These are phyloP conservation scores for Drosophila pachea DNA, from an alignment of 1,140 invertebrate species.

Conservation along the genomic window DNA sequence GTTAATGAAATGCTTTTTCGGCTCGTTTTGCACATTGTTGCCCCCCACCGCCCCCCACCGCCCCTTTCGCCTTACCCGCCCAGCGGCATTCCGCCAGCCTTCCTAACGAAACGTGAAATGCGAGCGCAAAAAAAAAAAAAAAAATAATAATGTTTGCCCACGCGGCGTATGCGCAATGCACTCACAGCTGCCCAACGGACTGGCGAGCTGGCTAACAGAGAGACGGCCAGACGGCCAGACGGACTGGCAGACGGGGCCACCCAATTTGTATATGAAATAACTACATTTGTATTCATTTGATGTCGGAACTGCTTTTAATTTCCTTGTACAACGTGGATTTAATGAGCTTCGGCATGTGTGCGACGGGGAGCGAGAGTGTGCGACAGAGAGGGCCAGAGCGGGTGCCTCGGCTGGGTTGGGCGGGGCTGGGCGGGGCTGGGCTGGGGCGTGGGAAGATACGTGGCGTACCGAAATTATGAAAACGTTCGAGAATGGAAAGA, in stretches of 20 bases:
- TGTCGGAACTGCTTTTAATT: conserved; percentile 3
- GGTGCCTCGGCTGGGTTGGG: too few species aligned
- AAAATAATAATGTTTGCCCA: background rate
- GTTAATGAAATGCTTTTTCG: conserved; percentile 55
- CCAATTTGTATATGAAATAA: conserved; percentile 5
- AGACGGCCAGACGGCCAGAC: background rate
- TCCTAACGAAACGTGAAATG: conserved; percentile 1
- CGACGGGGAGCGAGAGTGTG: background rate
- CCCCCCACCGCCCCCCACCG: background rate
- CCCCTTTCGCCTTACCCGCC: too few species aligned
- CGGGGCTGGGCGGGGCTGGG: too few species aligned
- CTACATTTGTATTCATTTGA: conserved; percentile 17
- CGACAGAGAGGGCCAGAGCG: background rate
- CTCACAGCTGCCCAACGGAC: background rate
- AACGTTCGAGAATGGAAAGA: too few species aligned
- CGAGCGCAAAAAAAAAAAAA: conserved; percentile 1
- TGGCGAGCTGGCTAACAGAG: too few species aligned
- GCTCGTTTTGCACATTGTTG: conserved; percentile 17
- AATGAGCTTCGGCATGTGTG: background rate
- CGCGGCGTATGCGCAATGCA: conserved; percentile 18
- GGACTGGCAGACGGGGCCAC: background rate
- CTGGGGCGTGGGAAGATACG: too few species aligned
- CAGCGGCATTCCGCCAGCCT: too few species aligned
- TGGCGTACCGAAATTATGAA: too few species aligned
- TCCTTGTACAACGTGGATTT: conserved; percentile 3